Base-by-base conservation (phyloP, 2,888 invertebrate genomes). In the Melanophora roralis region DNA sequence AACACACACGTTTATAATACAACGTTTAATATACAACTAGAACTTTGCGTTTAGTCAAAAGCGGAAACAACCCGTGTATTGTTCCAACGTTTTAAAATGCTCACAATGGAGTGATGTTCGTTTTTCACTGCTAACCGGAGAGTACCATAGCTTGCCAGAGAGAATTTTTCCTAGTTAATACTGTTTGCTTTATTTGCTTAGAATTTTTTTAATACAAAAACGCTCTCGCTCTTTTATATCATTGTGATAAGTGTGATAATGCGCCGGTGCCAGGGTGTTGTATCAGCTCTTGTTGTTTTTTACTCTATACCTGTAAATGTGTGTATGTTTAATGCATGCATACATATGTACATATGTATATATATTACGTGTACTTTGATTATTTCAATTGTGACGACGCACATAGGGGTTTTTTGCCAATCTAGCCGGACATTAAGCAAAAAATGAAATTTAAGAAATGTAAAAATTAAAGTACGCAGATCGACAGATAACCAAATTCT, bases 211-310 rank as follows among this genome's bases (percentile, higher is more conserved):
- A 59, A 38, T 64, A 45, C 45, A 19, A 16, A 45, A 11, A 45
- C 49, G 65, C 55, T 36, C 62, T 45, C 14, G 47, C 43, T 65
- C 64, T 76, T 60, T 65, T 19, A 71, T 69, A 65, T 78, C 62
- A 49, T 43, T 57, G 34, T 14, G 34, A 36, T 16, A 49, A 1
- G 38, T 32, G 72, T 71, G 73, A 73, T 82, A 80, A 38, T 83
- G 83, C 83, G 82, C 82, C 82, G 82, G 82, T 82, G 82, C 82
- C 81, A 75, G 83, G 81, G 81, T 80, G 81, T 81, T 77, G 74
- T 75, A 77, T 65, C 64, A 62, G 73, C 77, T 82, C 69, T 65
- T 68, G 47, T 65, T 68, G 47, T 49, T 73, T 49, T 55, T 27
- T 27, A 6, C 27, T 27, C 27, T 23, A 12, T 36, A 38, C 16